Evolutionary conservation across 2,888 invertebrate species (phyloP), one percentile per base, ranked within the genome.

Genomic region (Spilosoma lubricipeda): DNA sequence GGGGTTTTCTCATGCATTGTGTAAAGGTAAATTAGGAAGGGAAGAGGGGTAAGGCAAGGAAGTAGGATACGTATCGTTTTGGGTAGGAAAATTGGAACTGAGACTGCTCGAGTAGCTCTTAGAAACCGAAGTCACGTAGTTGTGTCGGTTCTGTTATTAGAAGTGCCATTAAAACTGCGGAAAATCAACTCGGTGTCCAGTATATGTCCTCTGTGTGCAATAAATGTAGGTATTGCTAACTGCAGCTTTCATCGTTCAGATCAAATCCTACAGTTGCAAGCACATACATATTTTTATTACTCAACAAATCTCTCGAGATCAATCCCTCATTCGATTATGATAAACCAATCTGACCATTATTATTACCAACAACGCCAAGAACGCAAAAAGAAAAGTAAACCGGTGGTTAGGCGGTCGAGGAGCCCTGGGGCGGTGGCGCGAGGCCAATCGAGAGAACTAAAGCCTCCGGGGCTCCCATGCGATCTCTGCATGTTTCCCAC

Each of bases 381-480:
- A 76, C 77, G 81, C 80, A 85, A 86, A 85, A 84, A 82, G 81
- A 65, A 74, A 80, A 73, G 72, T 75, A 89, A 88, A 89, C 88
- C 90, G 84, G 87, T 93, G 90, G 93, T 94, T 92, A 89, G 89
- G 82, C 82, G 90, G 89, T 89, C 90, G 90, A 79, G 88, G 87
- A 84, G 92, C 95, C 92, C 79, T 63, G 86, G 73, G 93, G 94
- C 93, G 82, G 89, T 86, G 84, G 86, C 85, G 85, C 88, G 87
- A 88, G 88, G 88, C 91, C 89, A 90, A 91, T 90, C 89, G 85
- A 90, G 92, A 90, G 92, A 93, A 93, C 89, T 89, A 84, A 85
- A 87, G 90, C 93, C 93, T 85, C 86, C 86, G 90, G 92, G 91
- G 93, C 92, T 92, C 93, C 89, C 91, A 90, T 86, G 91, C 84